These are phyloP conservation scores for Andinoacara biseriatus DNA, from an alignment of 2,113 vertebrate species.

Conservation along the genomic window DNA sequence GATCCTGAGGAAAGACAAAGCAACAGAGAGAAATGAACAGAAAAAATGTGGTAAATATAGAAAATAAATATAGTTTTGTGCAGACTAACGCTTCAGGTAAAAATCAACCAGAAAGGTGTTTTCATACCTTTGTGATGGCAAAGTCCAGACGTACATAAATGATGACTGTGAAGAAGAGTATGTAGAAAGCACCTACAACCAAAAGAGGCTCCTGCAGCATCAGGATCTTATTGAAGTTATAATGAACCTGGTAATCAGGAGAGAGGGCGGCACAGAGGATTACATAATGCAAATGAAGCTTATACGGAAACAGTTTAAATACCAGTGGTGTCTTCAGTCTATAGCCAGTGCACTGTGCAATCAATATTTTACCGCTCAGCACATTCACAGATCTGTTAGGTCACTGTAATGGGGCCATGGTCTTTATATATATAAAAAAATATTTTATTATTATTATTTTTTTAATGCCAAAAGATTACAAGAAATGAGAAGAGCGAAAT, in stretches of 20 bases:
- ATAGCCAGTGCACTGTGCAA: not conserved
- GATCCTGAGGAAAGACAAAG: conserved; percentile 82
- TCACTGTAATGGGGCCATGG: not conserved
- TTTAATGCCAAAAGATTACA: too few species aligned
- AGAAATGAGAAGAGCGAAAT: too few species aligned
- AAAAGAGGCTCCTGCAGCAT: conserved; percentile 98
- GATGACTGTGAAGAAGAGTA: conserved; percentile 97
- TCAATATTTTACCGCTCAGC: not conserved
- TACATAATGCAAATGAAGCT: too few species aligned
- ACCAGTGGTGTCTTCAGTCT: not conserved
- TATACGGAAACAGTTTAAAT: not conserved
- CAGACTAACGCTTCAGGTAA: not conserved
- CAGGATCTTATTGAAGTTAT: conserved; percentile 96
- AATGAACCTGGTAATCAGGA: conserved; percentile 86
- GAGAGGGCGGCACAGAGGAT: not conserved
- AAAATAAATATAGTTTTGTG: not conserved
- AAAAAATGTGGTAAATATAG: not conserved
- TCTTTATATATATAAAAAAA: too few species aligned
- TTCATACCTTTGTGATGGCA: conserved; percentile 95
- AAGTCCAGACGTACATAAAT: conserved; percentile 96
- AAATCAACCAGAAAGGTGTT: not conserved
- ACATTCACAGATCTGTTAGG: not conserved
- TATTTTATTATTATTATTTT: too few species aligned
- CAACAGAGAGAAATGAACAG: not conserved
- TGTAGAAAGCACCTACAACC: conserved; percentile 96